Percentiles rank a stretch among this genome's conserved stretches.
Evolutionary conservation across 1,140 invertebrate species (phyloP).

Genomic region (Coenobita brevimanus): DNA sequence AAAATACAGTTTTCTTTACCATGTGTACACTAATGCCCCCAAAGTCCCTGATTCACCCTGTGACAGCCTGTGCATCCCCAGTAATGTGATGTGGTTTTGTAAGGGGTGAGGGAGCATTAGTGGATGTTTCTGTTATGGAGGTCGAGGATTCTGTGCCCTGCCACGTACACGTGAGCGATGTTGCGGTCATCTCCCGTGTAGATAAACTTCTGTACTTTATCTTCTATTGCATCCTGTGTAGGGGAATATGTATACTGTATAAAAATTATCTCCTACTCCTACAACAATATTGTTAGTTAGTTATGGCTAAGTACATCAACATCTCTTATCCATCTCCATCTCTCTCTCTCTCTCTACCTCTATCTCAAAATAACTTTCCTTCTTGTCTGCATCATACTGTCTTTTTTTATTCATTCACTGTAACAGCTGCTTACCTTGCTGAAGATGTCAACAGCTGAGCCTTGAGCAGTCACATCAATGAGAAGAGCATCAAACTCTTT

Average conservation of each 20-base stretch:
- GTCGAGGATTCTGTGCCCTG: constrained; percentile 75
- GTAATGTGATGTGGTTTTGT: no score
- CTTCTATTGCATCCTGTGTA: constrained; percentile 74
- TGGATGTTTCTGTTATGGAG: constrained; percentile 55
- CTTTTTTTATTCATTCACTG: neutral
- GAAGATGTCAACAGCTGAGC: constrained; percentile 71
- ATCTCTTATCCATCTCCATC: neutral
- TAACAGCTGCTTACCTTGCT: constrained; percentile 59
- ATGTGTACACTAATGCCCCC: no score
- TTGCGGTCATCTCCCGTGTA: constrained; percentile 90
- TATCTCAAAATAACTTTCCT: no score
- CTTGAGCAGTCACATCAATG: constrained; percentile 74
- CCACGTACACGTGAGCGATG: constrained; percentile 84
- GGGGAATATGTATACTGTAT: neutral
- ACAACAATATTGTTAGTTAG: neutral
- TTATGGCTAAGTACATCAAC: neutral
- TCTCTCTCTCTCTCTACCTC: no score
- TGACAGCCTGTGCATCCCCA: no score
- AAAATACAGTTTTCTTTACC: no score
- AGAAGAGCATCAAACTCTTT: constrained; percentile 91
- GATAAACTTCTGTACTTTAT: constrained; percentile 86
- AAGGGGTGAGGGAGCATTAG: constrained; percentile 34
- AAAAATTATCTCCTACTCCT: neutral
- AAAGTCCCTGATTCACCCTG: no score
- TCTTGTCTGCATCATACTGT: no score